Evolutionary conservation across 2,113 vertebrate species (phyloP).

Genomic region (Puffinus mauretanicus): DNA sequence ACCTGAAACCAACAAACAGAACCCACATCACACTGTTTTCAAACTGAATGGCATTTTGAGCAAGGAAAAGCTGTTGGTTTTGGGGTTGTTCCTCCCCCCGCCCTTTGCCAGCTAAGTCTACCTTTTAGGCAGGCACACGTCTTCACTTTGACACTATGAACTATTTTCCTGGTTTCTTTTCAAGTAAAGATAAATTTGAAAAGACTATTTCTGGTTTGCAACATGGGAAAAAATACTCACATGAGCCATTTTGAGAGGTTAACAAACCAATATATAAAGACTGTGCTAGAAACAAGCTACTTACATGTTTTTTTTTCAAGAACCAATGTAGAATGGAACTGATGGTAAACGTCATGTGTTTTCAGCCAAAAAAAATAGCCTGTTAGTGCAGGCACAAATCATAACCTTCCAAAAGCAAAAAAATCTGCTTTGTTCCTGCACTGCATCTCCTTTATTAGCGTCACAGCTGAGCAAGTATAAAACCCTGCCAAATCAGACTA

Average conservation of each 20-base stretch:
- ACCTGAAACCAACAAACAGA: background rate
- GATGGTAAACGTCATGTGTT: background rate
- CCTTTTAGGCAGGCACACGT: background rate
- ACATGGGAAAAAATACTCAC: background rate
- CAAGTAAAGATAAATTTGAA: background rate
- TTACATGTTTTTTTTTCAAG: background rate
- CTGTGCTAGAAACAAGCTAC: background rate
- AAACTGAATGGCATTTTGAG: background rate
- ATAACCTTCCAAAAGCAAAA: background rate
- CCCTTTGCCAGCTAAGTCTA: background rate
- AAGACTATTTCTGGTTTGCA: background rate
- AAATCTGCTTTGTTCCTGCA: background rate
- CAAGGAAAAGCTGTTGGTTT: background rate
- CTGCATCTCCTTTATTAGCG: background rate
- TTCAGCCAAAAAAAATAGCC: background rate
- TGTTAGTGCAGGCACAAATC: background rate
- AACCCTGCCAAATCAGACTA: background rate
- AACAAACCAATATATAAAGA: background rate
- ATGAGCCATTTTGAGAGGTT: background rate
- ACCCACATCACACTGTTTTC: background rate
- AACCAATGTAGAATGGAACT: background rate
- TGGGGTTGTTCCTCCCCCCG: rapidly evolving
- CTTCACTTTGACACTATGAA: background rate
- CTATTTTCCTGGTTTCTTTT: background rate
- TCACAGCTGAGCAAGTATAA: background rate